These are phyloP conservation scores for Aepyceros melampus DNA, from an alignment of 2,113 vertebrate genomes.

Conservation along the genomic window DNA sequence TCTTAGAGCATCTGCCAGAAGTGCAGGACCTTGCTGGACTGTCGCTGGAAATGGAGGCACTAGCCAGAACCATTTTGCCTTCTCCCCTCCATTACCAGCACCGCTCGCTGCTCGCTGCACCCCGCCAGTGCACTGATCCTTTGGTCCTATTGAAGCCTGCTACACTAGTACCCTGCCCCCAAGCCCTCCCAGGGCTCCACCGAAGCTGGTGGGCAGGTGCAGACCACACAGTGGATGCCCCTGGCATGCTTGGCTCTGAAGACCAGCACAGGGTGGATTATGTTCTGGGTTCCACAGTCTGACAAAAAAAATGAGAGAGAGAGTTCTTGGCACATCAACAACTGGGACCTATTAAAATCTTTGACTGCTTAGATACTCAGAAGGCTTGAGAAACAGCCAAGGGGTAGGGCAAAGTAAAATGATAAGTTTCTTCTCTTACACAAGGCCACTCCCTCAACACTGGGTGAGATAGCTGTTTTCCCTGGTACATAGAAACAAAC, in stretches of 20 bases:
- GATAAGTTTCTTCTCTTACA: neutral
- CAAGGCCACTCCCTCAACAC: neutral
- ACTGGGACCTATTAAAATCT: neutral
- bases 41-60: neutral
- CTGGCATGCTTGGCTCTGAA: neutral
- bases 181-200: neutral
- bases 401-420: neutral
- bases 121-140: neutral
- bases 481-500: neutral
- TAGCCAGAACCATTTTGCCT: neutral
- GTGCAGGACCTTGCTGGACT: neutral
- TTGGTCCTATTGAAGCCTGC: neutral
- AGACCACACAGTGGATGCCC: neutral
- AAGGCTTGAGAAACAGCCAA: neutral
- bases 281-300: neutral
- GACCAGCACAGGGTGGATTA: neutral
- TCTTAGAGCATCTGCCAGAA: neutral
- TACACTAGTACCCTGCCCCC: neutral
- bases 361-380: neutral
- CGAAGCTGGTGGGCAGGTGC: neutral
- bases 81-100: neutral
- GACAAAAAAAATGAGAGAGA: neutral
- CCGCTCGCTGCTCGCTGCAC: rapidly evolving
- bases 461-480: neutral
- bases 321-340: neutral